Conservation (phyloP, 2,113 vertebrate species). For the Misgurnus anguillicaudatus region DNA sequence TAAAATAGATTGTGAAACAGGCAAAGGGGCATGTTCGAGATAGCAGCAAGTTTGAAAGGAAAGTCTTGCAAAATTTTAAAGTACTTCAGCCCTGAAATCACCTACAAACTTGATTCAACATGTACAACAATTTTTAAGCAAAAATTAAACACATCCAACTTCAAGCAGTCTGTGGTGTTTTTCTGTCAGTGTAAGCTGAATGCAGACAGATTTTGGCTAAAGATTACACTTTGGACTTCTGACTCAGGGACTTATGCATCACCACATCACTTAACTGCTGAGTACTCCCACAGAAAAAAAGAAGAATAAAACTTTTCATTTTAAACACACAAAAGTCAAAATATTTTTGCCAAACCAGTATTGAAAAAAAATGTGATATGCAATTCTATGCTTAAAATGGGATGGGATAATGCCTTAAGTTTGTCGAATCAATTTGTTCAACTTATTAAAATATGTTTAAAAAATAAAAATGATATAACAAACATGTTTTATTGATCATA, state of each 20-base stretch:
- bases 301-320: not conserved
- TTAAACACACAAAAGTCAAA: not conserved
- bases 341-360: not conserved
- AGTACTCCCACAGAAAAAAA: not conserved
- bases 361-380: too few relatives aligned
- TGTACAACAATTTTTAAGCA: not conserved
- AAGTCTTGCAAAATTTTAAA: not conserved
- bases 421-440: too few relatives aligned
- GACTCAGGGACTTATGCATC: conserved; percentile 26
- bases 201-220: conserved; percentile 4
- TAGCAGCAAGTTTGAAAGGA: not conserved
- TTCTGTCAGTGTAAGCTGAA: not conserved
- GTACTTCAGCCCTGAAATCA: not conserved
- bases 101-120: not conserved
- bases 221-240: conserved; percentile 35
- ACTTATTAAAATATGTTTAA: too few relatives aligned
- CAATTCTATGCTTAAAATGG: too few relatives aligned
- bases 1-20: conserved; percentile 15
- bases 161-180: conserved; percentile 1
- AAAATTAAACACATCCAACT: not conserved
- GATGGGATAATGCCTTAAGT: too few relatives aligned
- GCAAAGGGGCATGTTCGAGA: not conserved
- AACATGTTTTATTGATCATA: too few relatives aligned
- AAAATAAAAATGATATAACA: too few relatives aligned
- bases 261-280: conserved; percentile 8